Evolutionary conservation across 2,113 vertebrate genomes (phyloP), one percentile per base, ranked within the genome.

Genomic region (Nanorana parkeri): DNA sequence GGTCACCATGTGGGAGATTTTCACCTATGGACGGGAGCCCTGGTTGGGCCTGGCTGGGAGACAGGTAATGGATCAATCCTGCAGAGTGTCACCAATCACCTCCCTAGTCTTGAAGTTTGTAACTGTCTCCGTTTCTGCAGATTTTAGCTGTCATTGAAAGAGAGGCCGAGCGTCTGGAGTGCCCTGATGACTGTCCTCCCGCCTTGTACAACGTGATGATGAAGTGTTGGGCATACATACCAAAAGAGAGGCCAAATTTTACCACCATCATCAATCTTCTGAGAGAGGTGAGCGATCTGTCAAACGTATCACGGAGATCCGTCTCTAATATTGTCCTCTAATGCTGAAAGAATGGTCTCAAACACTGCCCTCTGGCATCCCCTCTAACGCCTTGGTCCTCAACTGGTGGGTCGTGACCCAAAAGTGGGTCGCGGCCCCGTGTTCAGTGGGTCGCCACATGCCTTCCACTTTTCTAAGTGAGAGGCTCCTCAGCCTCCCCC

Each of bases 1-100:
- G 0, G 91, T 96, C 81, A 95, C 94, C 1, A 56, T 97, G 56
- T 97, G 96, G 95, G 95, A 97, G 87, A 96, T 97, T 95, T 97
- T 97, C 81, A 94, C 95, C 0, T 94, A 94, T 85, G 95, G 95
- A 1, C 92, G 96, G 82, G 96, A 97, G 76, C 96, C 96, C 15
- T 97, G 96, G 96, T 87, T 95, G 67, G 94, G 95, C 0, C 81
- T 94, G 28, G 90, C 91, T 0, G 94, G 93, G 36, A 88, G 92
- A 84, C 92, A 95, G 94, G 95, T 96, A 74, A 23, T 19, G 51
- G 4, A 3, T 7, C n/a, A 20, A 3, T 20, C 7, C 24, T 28
- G 19, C 32, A 67, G n/a, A 3, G 7, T 24, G 19, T n/a, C n/a
- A n/a, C n/a, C n/a, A n/a, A n/a, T n/a, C n/a, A n/a, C n/a, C n/a